Conservation (phyloP, 2,888 invertebrate species). For the Limnephilus lunatus region DNA sequence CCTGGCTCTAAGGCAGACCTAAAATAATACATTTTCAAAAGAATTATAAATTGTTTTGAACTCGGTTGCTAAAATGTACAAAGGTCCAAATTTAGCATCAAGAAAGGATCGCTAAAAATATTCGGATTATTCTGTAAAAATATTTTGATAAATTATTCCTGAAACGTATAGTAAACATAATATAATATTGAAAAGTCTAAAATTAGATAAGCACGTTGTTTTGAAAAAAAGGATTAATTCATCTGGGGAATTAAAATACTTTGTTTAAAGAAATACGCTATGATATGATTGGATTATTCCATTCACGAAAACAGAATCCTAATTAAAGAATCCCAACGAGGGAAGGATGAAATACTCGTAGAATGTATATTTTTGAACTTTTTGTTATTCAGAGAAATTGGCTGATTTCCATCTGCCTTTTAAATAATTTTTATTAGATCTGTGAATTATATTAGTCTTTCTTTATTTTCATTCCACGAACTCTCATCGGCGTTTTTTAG, state of each 20-base stretch:
- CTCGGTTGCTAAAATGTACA: background rate
- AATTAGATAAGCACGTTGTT: background rate
- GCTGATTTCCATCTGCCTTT: background rate
- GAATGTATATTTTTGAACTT: background rate
- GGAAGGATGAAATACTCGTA: background rate
- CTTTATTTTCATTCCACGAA: too few relatives aligned
- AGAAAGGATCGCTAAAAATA: background rate
- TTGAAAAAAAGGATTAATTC: background rate
- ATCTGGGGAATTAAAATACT: background rate
- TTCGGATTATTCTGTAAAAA: background rate
- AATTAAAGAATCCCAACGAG: slow-evolving; percentile 8
- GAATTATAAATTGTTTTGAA: background rate
- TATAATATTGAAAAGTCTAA: background rate
- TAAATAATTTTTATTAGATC: too few relatives aligned
- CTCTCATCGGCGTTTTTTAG: too few relatives aligned
- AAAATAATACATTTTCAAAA: background rate
- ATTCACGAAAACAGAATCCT: background rate
- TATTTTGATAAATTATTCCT: background rate
- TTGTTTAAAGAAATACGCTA: slow-evolving; percentile 1
- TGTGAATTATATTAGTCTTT: too few relatives aligned
- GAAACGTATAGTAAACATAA: background rate
- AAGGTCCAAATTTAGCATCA: background rate
- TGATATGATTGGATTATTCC: background rate
- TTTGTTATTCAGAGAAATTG: background rate
- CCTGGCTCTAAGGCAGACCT: background rate